A percentile compares a stretch with the other conserved stretches of the same genome.
phyloP scores from a whole-genome alignment of 2,888 invertebrate species.

The Melanchra persicariae region DNA sequence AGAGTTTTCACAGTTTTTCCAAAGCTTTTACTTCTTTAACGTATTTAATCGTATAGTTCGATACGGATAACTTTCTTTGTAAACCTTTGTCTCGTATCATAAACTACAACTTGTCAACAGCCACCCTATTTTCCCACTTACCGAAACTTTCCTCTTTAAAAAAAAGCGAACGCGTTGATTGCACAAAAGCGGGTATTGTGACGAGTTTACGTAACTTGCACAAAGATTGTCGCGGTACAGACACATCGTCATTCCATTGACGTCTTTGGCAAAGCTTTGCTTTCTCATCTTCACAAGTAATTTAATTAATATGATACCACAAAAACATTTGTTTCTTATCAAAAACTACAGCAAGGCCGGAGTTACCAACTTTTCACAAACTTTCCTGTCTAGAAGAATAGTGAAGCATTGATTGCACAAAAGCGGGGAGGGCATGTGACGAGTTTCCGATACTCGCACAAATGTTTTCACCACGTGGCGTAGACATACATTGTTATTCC shows the following conservation, averaged over 20 bases:
- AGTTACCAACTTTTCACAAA: not conserved
- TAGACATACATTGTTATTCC: constrained; percentile 80
- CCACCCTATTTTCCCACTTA: not conserved
- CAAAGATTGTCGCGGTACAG: constrained; percentile 74
- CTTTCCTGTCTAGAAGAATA: constrained; percentile 20
- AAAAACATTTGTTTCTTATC: not conserved
- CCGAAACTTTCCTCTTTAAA: not conserved
- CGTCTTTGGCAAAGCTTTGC: not conserved
- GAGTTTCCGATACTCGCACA: constrained; percentile 60
- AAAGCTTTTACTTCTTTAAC: not conserved
- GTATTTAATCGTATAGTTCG: not conserved
- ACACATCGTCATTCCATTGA: constrained; percentile 79
- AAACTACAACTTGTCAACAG: not conserved
- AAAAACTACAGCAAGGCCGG: not conserved
- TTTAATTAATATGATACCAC: too few relatives aligned
- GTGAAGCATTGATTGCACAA: constrained; percentile 44
- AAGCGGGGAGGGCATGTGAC: constrained; percentile 8
- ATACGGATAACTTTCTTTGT: not conserved
- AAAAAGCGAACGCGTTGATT: constrained; percentile 35
- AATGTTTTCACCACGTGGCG: constrained; percentile 75
- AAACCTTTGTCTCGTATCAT: not conserved
- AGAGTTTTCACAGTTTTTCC: too few relatives aligned
- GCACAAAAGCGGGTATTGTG: constrained; percentile 30
- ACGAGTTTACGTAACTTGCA: constrained; percentile 46
- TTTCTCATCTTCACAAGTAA: not conserved